Conservation (phyloP, 1,140 invertebrate species). For the Tetramorium alpestre region DNA sequence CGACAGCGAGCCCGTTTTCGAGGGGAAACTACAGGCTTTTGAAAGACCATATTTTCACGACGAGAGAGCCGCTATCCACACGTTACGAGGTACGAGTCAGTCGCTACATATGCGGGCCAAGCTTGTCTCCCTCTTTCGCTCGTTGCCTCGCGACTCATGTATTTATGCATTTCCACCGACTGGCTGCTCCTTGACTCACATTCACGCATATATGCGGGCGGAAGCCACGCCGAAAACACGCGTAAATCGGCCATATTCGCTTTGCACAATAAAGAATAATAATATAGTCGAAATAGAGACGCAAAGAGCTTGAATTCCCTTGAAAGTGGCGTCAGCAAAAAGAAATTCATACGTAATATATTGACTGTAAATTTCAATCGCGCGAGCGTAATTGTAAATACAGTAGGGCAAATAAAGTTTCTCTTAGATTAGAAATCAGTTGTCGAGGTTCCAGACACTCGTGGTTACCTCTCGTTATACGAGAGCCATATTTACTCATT, state of each 20-base stretch:
- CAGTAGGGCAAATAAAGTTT: background rate
- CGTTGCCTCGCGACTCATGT: constrained; percentile 80
- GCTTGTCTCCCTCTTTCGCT: constrained; percentile 75
- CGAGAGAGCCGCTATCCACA: constrained; percentile 74
- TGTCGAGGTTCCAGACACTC: constrained; percentile 3
- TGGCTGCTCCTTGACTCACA: constrained; percentile 74
- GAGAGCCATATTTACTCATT: constrained; percentile 85
- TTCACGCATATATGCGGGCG: constrained; percentile 47
- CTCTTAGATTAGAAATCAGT: constrained; percentile 11
- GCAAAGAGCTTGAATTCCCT: background rate
- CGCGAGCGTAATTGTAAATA: background rate
- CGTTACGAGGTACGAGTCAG: constrained; percentile 78
- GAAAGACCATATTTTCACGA: constrained; percentile 81
- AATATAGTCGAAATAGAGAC: background rate
- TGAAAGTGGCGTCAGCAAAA: background rate
- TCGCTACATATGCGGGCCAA: constrained; percentile 81
- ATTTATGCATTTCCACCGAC: constrained; percentile 84
- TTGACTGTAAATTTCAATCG: background rate
- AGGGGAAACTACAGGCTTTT: constrained; percentile 75
- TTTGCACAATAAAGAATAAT: constrained; percentile 9
- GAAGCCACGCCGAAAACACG: constrained; percentile 23
- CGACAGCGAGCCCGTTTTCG: constrained; percentile 65
- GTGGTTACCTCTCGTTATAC: constrained; percentile 76
- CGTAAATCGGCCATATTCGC: constrained; percentile 23
- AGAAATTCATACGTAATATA: background rate